Conservation (phyloP, 1,140 invertebrate genomes). For the Ridgeia piscesae region DNA sequence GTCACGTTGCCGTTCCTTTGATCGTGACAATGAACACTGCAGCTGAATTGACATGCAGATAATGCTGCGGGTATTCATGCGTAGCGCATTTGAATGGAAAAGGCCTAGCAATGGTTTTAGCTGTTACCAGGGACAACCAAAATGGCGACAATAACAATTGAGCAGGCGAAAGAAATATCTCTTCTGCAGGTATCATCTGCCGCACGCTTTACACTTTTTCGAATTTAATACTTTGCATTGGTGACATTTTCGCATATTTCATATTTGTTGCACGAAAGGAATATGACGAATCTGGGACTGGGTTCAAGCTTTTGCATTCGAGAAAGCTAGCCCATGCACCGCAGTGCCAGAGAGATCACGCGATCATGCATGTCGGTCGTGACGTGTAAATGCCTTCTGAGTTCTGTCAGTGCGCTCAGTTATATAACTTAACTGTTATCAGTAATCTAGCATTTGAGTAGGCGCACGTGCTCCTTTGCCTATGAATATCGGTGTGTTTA, state of each 20-base stretch:
- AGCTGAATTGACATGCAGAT: not conserved
- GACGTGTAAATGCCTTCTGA: no score
- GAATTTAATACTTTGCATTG: not conserved
- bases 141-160: slow-evolving; percentile 18
- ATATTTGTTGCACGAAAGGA: not conserved
- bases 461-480: not conserved
- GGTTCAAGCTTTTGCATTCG: no score
- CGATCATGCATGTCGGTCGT: no score
- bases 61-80: not conserved
- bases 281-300: slow-evolving; percentile 20
- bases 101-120: not conserved
- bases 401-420: not conserved
- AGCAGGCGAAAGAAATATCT: slow-evolving; percentile 18
- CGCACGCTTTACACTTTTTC: not conserved
- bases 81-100: not conserved
- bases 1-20: not conserved
- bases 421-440: not conserved
- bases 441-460: not conserved
- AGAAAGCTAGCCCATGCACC: no score
- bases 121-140: slow-evolving; percentile 10
- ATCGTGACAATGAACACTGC: not conserved
- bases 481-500: no score
- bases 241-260: not conserved
- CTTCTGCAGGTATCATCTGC: not conserved
- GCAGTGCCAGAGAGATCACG: no score